A percentile compares a stretch with the other conserved stretches of the same genome.
Conservation (phyloP, 2,888 invertebrate species). For the Drosophila kokeensis region DNA sequence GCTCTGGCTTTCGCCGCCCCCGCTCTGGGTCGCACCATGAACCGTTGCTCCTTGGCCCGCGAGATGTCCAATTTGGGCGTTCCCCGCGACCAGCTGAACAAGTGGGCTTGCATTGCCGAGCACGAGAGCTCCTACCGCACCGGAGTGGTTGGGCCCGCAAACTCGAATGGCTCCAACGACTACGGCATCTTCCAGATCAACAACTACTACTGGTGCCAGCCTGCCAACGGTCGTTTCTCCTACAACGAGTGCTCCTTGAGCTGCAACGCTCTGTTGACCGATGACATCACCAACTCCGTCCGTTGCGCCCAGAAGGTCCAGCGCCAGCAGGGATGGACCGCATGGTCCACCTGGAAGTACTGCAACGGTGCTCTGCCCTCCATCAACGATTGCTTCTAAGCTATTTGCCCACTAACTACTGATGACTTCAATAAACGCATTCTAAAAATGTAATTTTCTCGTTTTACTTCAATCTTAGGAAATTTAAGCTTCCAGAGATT, state of each 20-base stretch:
- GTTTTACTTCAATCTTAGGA: neutral
- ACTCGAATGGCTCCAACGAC: slow-evolving; percentile 85
- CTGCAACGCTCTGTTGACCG: slow-evolving; percentile 61
- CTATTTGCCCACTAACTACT: neutral
- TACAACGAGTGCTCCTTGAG: slow-evolving; percentile 55
- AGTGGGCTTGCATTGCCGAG: slow-evolving; percentile 78
- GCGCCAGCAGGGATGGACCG: slow-evolving; percentile 70
- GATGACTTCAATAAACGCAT: slow-evolving; percentile 14
- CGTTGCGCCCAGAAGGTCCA: slow-evolving; percentile 70
- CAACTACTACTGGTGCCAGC: slow-evolving; percentile 80
- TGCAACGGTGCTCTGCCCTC: slow-evolving; percentile 56
- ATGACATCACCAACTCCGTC: slow-evolving; percentile 69
- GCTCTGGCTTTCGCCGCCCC: slow-evolving; percentile 50
- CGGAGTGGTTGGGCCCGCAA: slow-evolving; percentile 83
- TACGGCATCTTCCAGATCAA: slow-evolving; percentile 83
- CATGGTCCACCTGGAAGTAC: slow-evolving; percentile 71
- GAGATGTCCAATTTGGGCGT: slow-evolving; percentile 74
- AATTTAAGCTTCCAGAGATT: neutral
- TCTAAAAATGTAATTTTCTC: neutral
- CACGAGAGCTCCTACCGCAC: slow-evolving; percentile 83
- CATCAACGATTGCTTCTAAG: slow-evolving; percentile 63
- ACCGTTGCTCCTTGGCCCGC: slow-evolving; percentile 73
- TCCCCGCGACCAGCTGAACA: slow-evolving; percentile 63
- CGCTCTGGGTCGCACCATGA: slow-evolving; percentile 58
- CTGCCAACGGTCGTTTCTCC: slow-evolving; percentile 66